Conservation (phyloP, 2,113 vertebrate species). For the Ranitomeya variabilis region DNA sequence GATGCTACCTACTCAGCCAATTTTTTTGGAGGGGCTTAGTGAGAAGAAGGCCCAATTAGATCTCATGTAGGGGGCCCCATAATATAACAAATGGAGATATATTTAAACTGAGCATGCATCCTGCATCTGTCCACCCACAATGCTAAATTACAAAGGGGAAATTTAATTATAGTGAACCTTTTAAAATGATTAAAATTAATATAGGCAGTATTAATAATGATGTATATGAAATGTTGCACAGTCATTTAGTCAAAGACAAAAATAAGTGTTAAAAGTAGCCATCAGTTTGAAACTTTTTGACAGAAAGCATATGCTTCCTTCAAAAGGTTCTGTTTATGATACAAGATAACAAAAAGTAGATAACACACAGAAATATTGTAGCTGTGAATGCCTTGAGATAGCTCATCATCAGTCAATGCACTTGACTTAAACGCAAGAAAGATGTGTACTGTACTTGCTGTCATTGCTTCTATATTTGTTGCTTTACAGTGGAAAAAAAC, state of each 20-base stretch:
- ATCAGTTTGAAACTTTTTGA: background rate
- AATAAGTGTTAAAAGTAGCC: too few relatives aligned
- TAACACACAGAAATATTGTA: slow-evolving; percentile 5
- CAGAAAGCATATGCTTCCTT: background rate
- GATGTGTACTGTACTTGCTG: slow-evolving; percentile 20
- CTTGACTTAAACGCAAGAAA: background rate
- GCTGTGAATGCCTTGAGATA: background rate
- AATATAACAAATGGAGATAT: too few relatives aligned
- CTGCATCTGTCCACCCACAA: background rate
- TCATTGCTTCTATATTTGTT: slow-evolving; percentile 38
- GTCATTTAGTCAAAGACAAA: too few relatives aligned
- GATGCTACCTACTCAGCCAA: too few relatives aligned
- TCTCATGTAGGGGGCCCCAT: too few relatives aligned
- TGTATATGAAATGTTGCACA: background rate
- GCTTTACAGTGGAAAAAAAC: slow-evolving; percentile 27
- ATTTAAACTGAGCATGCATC: too few relatives aligned
- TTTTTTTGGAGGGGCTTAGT: too few relatives aligned
- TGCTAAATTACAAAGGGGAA: background rate
- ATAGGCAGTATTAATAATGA: background rate
- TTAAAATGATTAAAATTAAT: background rate
- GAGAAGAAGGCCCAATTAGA: too few relatives aligned
- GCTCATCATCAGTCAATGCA: slow-evolving; percentile 30
- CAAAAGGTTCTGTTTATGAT: background rate
- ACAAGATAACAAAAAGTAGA: slow-evolving; percentile 4
- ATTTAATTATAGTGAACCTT: background rate